These are phyloP conservation scores for Ligdia adustata DNA, from an alignment of 2,888 invertebrate species.

Conservation along the genomic window DNA sequence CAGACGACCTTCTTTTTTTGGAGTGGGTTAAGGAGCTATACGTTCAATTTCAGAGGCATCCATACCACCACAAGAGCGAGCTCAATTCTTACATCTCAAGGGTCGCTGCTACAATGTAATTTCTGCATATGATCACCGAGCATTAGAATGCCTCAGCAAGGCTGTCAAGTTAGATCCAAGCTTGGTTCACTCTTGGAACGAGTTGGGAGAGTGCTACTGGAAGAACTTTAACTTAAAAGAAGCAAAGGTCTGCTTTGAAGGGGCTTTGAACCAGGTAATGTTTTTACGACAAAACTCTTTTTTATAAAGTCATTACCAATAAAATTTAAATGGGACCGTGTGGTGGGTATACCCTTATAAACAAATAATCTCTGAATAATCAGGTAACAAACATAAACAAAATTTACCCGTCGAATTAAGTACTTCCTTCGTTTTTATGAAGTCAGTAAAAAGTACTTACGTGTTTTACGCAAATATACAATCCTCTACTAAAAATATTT, in stretches of 20 bases:
- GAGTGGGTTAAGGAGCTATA: too few species aligned
- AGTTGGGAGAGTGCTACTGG: constrained; percentile 95
- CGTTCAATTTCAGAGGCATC: constrained; percentile 55
- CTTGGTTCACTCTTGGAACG: constrained; percentile 93
- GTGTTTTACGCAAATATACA: too few species aligned
- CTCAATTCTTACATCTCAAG: constrained; percentile 87
- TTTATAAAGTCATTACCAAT: too few species aligned
- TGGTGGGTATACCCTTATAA: too few species aligned
- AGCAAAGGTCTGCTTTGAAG: constrained; percentile 92
- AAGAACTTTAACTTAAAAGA: constrained; percentile 92
- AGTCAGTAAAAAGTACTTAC: too few species aligned
- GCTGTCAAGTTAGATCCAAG: constrained; percentile 93
- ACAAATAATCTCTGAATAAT: too few species aligned
- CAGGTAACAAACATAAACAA: too few species aligned
- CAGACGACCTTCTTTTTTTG: too few species aligned
- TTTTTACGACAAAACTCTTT: neutral
- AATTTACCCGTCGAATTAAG: too few species aligned
- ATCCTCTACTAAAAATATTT: too few species aligned
- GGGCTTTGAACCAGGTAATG: constrained; percentile 88
- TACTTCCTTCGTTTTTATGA: too few species aligned
- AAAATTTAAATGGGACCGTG: too few species aligned
- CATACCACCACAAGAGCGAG: constrained; percentile 65
- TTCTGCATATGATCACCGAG: constrained; percentile 86
- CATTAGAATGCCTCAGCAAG: constrained; percentile 90
- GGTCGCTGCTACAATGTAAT: constrained; percentile 90